phyloP scores from a whole-genome alignment of 2,113 vertebrate genomes.

The Python bivittatus region DNA sequence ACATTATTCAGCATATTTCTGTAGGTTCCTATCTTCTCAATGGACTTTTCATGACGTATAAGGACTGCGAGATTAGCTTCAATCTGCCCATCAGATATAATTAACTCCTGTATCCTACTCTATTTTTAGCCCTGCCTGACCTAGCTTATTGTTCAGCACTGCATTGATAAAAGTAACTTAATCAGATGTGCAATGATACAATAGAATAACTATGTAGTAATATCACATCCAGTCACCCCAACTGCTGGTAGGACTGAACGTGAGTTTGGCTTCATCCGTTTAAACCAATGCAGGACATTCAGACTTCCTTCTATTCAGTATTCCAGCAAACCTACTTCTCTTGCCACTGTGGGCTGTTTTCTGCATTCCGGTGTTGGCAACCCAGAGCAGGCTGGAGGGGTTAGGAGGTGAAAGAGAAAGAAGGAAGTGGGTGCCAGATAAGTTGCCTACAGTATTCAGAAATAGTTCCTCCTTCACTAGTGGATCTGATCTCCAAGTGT shows the following conservation, averaged over 20 bases:
- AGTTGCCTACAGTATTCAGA: not conserved
- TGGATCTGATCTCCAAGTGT: conserved; percentile 17
- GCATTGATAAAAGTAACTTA: conserved; percentile 40
- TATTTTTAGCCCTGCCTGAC: conserved; percentile 65
- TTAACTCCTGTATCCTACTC: conserved; percentile 55
- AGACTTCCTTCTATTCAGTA: not conserved
- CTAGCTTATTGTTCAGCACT: conserved; percentile 45
- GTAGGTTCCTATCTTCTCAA: not conserved
- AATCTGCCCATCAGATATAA: conserved; percentile 41
- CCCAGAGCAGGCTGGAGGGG: not conserved
- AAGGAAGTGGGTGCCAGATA: not conserved
- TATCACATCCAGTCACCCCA: not conserved
- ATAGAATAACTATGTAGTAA: conserved; percentile 18
- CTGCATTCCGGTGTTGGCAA: not conserved
- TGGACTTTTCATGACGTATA: not conserved
- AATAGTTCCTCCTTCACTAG: conserved; percentile 7
- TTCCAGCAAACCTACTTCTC: not conserved
- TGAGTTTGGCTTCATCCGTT: not conserved
- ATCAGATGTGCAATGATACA: not conserved
- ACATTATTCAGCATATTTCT: not conserved
- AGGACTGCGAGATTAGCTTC: conserved; percentile 35
- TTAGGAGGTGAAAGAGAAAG: not conserved
- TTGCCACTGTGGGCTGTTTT: not conserved
- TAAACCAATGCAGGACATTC: not conserved
- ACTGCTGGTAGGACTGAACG: not conserved